These are phyloP conservation scores for Hirtodrosophila confusa DNA, from an alignment of 2,888 invertebrate genomes.

Conservation along the genomic window DNA sequence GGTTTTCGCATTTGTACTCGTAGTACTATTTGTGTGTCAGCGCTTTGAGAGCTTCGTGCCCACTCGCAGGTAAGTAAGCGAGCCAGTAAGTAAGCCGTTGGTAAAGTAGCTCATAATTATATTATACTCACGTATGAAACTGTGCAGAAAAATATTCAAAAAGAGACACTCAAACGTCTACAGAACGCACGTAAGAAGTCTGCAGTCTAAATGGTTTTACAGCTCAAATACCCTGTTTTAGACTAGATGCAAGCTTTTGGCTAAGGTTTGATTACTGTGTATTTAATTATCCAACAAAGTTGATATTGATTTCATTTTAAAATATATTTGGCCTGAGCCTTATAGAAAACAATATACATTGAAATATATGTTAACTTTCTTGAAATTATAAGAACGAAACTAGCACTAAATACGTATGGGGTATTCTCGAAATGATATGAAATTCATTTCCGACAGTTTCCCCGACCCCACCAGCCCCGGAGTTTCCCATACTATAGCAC, in stretches of 20 bases:
- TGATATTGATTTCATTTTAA: no score
- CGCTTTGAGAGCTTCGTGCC: constrained; percentile 44
- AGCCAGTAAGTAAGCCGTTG: constrained; percentile 64
- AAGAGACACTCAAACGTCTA: constrained; percentile 26
- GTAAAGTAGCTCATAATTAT: constrained; percentile 77
- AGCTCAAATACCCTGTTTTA: constrained; percentile 30
- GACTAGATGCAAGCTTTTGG: background rate
- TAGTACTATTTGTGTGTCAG: constrained; percentile 40
- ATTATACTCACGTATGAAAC: constrained; percentile 75
- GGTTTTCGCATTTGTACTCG: constrained; percentile 16
- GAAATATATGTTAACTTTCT: no score
- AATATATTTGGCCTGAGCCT: no score
- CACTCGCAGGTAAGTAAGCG: constrained; percentile 40
- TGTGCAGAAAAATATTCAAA: constrained; percentile 65
- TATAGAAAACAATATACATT: no score
- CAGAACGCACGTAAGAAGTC: constrained; percentile 34
- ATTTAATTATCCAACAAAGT: no score
- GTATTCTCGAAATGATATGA: no score
- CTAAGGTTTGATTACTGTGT: no score
- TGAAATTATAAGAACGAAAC: no score
- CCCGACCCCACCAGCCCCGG: no score
- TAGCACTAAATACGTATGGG: no score
- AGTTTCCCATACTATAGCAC: no score
- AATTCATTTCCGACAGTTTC: no score
- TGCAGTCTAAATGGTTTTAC: background rate